Percentiles rank a stretch among this genome's conserved stretches.
phyloP scores from a whole-genome alignment of 2,888 invertebrate species.

The Cephus rjabovi region DNA sequence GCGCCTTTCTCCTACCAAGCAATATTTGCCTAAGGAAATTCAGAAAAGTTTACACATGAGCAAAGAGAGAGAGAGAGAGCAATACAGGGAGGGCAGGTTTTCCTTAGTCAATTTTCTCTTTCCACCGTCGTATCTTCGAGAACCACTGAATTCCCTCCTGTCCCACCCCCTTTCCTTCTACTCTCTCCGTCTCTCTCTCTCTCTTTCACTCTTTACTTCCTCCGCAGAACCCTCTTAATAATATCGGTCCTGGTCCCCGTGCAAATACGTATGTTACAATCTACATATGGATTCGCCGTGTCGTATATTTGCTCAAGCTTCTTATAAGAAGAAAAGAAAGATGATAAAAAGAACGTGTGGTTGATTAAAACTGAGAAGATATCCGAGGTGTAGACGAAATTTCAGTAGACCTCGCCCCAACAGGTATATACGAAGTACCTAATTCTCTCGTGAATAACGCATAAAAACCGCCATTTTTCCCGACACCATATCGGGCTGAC shows the following conservation, averaged over 20 bases:
- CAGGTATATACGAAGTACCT: background rate
- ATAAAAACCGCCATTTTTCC: constrained; percentile 29
- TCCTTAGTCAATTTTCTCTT: constrained; percentile 51
- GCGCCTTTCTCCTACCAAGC: constrained; percentile 33
- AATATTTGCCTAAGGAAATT: constrained; percentile 65
- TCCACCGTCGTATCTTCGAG: constrained; percentile 16
- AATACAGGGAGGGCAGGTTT: constrained; percentile 40
- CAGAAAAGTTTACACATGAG: constrained; percentile 63
- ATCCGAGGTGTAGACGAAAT: background rate
- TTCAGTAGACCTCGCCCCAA: background rate
- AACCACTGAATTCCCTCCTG: background rate
- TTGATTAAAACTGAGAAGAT: constrained; percentile 10
- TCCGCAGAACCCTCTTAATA: constrained; percentile 35
- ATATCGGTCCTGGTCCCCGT: constrained; percentile 28
- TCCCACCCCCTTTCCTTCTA: constrained; percentile 1
- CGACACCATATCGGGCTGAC: constrained; percentile 26
- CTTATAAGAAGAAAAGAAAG: background rate
- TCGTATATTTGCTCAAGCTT: no score
- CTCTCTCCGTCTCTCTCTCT: constrained; percentile 2
- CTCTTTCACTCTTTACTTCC: constrained; percentile 12
- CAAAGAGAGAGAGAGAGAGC: constrained; percentile 10
- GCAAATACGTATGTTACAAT: constrained; percentile 20
- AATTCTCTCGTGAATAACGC: constrained; percentile 32
- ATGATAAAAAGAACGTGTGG: constrained; percentile 4
- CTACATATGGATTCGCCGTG: background rate